Evolutionary conservation across 92 coral and sea anemone species (phyloP).

Genomic region (Nematostella vectensis): DNA sequence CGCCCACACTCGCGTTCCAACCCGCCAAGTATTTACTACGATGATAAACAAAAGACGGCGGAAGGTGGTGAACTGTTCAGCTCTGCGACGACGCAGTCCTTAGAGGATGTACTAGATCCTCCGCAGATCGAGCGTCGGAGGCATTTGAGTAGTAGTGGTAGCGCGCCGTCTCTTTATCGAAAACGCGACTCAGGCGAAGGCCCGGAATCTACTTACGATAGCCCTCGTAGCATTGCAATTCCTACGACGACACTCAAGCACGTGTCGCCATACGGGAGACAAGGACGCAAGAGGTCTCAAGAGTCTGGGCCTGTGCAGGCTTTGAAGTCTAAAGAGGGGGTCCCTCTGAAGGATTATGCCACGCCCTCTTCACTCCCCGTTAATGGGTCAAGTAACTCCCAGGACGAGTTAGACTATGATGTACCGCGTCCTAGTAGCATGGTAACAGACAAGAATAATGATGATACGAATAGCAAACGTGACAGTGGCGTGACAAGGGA

Average conservation of each 20-base stretch:
- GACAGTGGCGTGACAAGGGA: conserved; percentile 2
- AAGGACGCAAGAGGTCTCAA: conserved; percentile 14
- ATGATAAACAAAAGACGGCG: conserved; percentile 9
- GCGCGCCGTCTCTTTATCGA: conserved; percentile 1
- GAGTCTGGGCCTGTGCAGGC: neutral
- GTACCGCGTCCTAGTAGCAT: conserved; percentile 24
- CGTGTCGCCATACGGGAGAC: conserved; percentile 19
- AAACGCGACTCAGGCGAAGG: conserved; percentile 2
- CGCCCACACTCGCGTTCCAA: conserved; percentile 4
- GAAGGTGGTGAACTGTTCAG: neutral
- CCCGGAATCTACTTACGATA: conserved; percentile 13
- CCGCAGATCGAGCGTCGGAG: neutral
- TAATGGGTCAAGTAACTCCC: conserved; percentile 5
- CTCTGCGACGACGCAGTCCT: conserved; percentile 9
- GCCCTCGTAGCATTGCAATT: conserved; percentile 20
- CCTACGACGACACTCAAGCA: conserved; percentile 2
- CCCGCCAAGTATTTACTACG: conserved; percentile 23
- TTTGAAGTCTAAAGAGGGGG: conserved; percentile 5
- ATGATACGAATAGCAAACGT: neutral
- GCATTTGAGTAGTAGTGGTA: neutral
- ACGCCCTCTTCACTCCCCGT: conserved; percentile 37
- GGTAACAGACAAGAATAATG: neutral
- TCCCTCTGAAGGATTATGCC: conserved; percentile 33
- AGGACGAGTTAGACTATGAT: conserved; percentile 19
- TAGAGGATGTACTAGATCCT: conserved; percentile 17